Evolutionary conservation across 2,888 invertebrate species (phyloP), one percentile per base, ranked within the genome.

Genomic region (Drosophila dives): DNA sequence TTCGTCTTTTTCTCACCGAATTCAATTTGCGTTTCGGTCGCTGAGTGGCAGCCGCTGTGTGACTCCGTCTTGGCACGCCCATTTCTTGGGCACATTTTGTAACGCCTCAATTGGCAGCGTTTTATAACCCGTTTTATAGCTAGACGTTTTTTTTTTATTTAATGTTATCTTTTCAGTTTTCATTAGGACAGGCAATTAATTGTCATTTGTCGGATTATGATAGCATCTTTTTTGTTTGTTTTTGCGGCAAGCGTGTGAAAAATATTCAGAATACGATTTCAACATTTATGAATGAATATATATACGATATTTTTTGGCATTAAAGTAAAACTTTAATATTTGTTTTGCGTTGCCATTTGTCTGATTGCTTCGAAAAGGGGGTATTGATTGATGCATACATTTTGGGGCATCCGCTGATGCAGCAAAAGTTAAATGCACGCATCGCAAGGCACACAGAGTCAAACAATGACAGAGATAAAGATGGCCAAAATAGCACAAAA

Each of bases 171-270:
- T 59, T 17, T 54, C 17, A 26, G 5, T 20, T 33, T n/a, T 80
- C 70, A 79, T 82, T 89, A 81, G 77, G 79, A 33, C 64, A 51
- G 73, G 75, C 90, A 86, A 86, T 90, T 86, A 88, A 90, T 81
- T 90, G 90, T 81, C 80, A 88, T 90, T 90, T 86, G 89, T 88
- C 86, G 72, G 81, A 71, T 67, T 75, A 56, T 62, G 64, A 63
- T 50, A 32, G 61, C 33, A 55, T 38, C 38, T 38, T 4, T n/a
- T 17, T 23, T 15, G 23, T 55, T 66, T 55, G 15, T 11, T 23
- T 12, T 3, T 15, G 36, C 20, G 61, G 33, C 34, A 29, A 34
- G 34, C 34, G 58, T 65, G 36, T 20, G 45, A 64, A 23, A 0
- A 38, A 26, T 33, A 0, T 34, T 54, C 20, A 59, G 51, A 32